Percentiles rank a stretch among this genome's conserved stretches.
These are phyloP conservation scores for Pygocentrus nattereri DNA, from an alignment of 2,797 vertebrate species.

Conservation along the genomic window DNA sequence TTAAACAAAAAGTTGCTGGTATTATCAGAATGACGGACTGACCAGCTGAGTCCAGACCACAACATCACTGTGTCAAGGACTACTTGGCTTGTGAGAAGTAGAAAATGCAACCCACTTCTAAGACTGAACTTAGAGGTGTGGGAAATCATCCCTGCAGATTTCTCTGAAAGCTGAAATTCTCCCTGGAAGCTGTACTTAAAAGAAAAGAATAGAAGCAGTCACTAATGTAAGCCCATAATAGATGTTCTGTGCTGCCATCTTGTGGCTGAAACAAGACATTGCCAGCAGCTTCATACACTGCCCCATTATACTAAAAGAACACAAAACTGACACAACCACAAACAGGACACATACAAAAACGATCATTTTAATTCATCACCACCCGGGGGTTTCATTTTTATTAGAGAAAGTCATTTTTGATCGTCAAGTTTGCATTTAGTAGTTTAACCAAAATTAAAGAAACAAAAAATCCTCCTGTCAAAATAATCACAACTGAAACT, in stretches of 20 bases:
- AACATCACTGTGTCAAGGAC: no score
- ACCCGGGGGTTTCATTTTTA: constrained; percentile 73
- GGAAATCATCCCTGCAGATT: no score
- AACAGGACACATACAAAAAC: background rate
- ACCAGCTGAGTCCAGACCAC: no score
- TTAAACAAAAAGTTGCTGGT: no score
- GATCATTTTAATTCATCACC: constrained; percentile 37
- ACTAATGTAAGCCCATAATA: no score
- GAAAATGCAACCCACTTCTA: no score
- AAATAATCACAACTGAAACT: constrained; percentile 51
- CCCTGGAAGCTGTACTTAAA: no score
- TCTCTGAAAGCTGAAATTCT: no score
- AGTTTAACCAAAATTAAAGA: constrained; percentile 57
- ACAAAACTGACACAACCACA: background rate
- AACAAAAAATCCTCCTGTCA: constrained; percentile 31
- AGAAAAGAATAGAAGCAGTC: no score
- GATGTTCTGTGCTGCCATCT: background rate
- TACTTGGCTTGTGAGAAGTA: no score
- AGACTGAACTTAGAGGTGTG: no score
- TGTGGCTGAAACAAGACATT: background rate
- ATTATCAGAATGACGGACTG: no score
- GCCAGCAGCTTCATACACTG: background rate
- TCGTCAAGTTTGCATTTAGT: constrained; percentile 66
- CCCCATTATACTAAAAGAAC: background rate
- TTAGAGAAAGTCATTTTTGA: constrained; percentile 69